These are phyloP conservation scores for Neodiprion pinetum DNA, from an alignment of 1,140 invertebrate genomes.

Conservation along the genomic window DNA sequence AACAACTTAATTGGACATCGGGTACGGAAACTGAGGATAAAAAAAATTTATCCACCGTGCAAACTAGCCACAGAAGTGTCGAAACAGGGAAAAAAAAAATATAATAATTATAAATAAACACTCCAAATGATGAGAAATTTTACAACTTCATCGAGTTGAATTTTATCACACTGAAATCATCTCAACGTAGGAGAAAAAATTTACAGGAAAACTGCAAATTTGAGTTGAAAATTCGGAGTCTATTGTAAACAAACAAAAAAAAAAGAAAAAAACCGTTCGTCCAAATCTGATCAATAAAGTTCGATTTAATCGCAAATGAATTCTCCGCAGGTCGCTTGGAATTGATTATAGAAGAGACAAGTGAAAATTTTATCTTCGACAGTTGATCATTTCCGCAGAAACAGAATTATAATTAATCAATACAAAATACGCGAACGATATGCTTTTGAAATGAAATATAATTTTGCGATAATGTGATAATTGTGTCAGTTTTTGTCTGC, in stretches of 20 bases:
- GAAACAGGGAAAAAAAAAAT: not conserved
- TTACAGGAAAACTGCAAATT: constrained; percentile 15
- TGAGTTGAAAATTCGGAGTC: constrained; percentile 18
- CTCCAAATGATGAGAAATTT: constrained; percentile 8
- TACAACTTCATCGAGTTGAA: not conserved
- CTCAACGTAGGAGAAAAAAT: constrained; percentile 32
- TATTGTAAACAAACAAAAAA: constrained; percentile 30
- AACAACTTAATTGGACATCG: not conserved
- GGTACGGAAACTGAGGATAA: not conserved
- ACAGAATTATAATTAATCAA: constrained; percentile 25
- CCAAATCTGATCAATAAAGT: too few species aligned
- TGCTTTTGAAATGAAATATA: too few species aligned
- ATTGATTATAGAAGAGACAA: not conserved
- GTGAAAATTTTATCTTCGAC: not conserved
- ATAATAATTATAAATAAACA: not conserved
- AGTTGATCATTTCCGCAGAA: not conserved
- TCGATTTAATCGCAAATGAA: too few species aligned
- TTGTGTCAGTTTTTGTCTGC: too few species aligned
- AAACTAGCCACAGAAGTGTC: not conserved
- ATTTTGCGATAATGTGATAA: too few species aligned
- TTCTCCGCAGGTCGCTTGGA: too few species aligned
- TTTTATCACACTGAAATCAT: not conserved
- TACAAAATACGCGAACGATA: not conserved
- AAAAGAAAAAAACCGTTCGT: constrained; percentile 21
- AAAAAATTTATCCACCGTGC: not conserved